Percentiles rank a stretch among this genome's conserved stretches.
phyloP scores from a whole-genome alignment of 2,113 vertebrate genomes.

The Sturnira hondurensis region DNA sequence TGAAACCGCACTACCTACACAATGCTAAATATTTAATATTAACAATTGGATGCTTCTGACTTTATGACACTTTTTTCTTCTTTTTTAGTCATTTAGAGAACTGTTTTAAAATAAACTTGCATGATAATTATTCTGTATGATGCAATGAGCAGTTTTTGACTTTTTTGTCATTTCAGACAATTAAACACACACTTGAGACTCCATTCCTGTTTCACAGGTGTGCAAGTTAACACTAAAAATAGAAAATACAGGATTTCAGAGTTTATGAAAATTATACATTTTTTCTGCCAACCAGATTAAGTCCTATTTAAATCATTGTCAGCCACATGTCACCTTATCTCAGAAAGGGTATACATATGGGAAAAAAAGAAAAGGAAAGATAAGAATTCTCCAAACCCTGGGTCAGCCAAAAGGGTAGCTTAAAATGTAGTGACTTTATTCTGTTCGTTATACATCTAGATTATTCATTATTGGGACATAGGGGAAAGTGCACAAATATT shows the following conservation, averaged over 20 bases:
- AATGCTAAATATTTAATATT: background rate
- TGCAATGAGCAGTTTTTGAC: background rate
- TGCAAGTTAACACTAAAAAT: background rate
- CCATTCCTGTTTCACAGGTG: background rate
- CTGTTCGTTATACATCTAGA: slow-evolving; percentile 3
- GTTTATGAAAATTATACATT: background rate
- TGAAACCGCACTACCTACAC: background rate
- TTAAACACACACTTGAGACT: background rate
- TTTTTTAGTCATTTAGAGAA: background rate
- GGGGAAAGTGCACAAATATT: background rate
- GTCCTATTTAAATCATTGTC: slow-evolving; percentile 66
- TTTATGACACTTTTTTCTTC: background rate
- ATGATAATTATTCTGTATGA: background rate
- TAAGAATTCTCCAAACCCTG: background rate
- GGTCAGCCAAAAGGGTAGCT: slow-evolving; percentile 2
- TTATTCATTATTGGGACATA: background rate
- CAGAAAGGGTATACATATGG: background rate
- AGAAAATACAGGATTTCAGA: slow-evolving; percentile 4
- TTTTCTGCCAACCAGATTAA: slow-evolving; percentile 48
- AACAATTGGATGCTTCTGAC: background rate
- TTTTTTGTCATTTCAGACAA: slow-evolving; percentile 1
- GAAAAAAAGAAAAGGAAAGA: background rate
- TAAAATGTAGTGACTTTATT: background rate
- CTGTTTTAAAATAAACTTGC: background rate
- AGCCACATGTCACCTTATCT: slow-evolving; percentile 34